Conservation (phyloP, 2,888 invertebrate genomes). For the Lottia scabra region DNA sequence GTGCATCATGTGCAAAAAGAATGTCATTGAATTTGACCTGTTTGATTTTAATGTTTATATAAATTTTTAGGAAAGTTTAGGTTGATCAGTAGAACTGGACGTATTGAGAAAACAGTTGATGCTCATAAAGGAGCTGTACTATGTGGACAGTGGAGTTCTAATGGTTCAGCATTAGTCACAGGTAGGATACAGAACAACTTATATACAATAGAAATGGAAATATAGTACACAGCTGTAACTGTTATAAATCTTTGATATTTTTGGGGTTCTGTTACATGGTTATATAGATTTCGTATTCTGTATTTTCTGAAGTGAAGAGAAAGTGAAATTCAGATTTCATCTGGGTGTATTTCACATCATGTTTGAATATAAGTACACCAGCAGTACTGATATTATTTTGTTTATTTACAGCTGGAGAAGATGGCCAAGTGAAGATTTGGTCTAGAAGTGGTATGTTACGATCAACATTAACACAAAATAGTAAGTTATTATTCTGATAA, state of each 20-base stretch:
- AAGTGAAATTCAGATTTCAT: too few relatives aligned
- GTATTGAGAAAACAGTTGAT: conserved; percentile 91
- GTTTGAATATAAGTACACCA: too few relatives aligned
- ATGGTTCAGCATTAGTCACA: conserved; percentile 93
- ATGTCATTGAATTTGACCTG: too few relatives aligned
- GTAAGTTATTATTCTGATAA: conserved; percentile 63
- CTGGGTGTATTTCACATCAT: too few relatives aligned
- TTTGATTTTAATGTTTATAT: neutral
- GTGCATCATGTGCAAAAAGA: too few relatives aligned
- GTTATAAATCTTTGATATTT: too few relatives aligned
- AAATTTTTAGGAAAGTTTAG: conserved; percentile 79
- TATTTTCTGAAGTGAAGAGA: too few relatives aligned
- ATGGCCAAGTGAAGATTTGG: conserved; percentile 97
- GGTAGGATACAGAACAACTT: conserved; percentile 71
- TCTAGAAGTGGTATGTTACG: conserved; percentile 91
- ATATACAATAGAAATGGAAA: too few relatives aligned
- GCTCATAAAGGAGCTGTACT: conserved; percentile 91
- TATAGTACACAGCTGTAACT: too few relatives aligned
- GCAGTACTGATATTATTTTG: neutral
- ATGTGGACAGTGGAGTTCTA: conserved; percentile 92
- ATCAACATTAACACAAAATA: conserved; percentile 87
- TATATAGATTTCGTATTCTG: too few relatives aligned
- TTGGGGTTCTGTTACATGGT: too few relatives aligned
- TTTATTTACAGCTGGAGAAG: conserved; percentile 84
- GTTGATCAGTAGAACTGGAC: conserved; percentile 87